Base-by-base conservation (phyloP, 2,888 invertebrate genomes). In the Carpatolechia fugitivella region DNA sequence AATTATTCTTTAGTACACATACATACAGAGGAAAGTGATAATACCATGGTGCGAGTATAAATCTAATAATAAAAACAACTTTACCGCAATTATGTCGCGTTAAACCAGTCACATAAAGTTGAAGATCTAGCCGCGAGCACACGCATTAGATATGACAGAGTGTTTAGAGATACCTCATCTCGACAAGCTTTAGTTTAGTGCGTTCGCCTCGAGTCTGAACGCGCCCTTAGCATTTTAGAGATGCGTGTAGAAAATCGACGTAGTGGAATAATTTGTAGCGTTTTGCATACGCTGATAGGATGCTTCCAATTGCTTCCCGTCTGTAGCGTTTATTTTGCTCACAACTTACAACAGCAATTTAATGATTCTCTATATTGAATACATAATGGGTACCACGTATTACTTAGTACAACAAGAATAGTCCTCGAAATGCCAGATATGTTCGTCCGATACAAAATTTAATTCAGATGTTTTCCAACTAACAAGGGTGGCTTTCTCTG, bases 231-330 rank as follows among this genome's bases (percentile, higher is more conserved):
- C 6, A 47, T 54, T 57, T 51, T 50, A 55, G 33, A 63, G 60
- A 66, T 73, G 76, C 76, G 77, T 78, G 76, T 71, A 61, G 70
- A 68, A 72, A 76, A 81, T 78, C 67, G 69, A 64, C 69, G 67
- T 68, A 67, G 68, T 68, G 66, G 68, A 74, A 74, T 76, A 75
- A 77, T 76, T 73, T 76, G 72, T 69, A 68, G 61, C 62, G 67
- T 70, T 77, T 75, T 72, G 71, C 74, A 75, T 74, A 73, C 65
- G 63, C 62, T 66, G 66, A 71, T 77, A 68, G 70, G 74, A 74
- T 72, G 70, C 59, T 60, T 69, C 61, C 65, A 72, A 78, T 77
- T 74, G 72, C 73, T 77, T 76, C 70, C 72, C 68, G 74, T 68
- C 71, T 71, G 62, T 65, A 76, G 64, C 70, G 69, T 66, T 70